A percentile compares a stretch with the other conserved stretches of the same genome.
Evolutionary conservation across 2,797 vertebrate genomes (phyloP).

Genomic region (Fringilla coelebs): DNA sequence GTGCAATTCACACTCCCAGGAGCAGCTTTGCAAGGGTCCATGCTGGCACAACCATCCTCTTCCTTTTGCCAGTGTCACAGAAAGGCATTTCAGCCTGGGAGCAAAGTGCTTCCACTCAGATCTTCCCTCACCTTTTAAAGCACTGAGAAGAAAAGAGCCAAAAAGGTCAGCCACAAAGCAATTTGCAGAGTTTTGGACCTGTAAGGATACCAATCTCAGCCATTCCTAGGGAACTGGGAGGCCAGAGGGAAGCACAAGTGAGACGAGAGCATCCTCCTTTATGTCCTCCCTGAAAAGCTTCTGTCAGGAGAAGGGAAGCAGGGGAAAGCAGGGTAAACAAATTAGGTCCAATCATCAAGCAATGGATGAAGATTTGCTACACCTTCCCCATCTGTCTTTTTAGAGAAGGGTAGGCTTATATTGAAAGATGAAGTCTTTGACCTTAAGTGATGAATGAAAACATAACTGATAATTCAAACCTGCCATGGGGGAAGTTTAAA

Average conservation of each 20-base stretch:
- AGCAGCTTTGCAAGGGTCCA: background rate
- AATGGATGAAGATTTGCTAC: background rate
- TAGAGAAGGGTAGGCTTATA: background rate
- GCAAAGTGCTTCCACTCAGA: background rate
- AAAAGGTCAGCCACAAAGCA: background rate
- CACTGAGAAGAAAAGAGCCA: background rate
- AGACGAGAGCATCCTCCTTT: background rate
- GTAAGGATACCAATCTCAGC: background rate
- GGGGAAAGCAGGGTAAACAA: background rate
- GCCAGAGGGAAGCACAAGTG: background rate
- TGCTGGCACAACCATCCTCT: background rate
- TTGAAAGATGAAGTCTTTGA: constrained; percentile 12
- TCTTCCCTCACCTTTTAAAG: background rate
- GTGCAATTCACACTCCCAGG: background rate
- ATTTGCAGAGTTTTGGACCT: background rate
- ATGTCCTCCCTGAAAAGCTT: background rate
- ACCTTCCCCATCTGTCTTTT: background rate
- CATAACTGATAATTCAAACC: constrained; percentile 47
- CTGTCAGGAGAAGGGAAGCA: background rate
- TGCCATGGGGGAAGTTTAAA: constrained; percentile 33
- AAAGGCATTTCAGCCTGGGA: background rate
- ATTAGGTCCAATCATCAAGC: background rate
- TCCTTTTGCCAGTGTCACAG: background rate
- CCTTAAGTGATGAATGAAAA: constrained; percentile 45
- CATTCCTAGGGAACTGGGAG: background rate